A percentile compares a stretch with the other conserved stretches of the same genome.
Conservation (phyloP, 2,113 vertebrate genomes). For the Otolemur garnettii region DNA sequence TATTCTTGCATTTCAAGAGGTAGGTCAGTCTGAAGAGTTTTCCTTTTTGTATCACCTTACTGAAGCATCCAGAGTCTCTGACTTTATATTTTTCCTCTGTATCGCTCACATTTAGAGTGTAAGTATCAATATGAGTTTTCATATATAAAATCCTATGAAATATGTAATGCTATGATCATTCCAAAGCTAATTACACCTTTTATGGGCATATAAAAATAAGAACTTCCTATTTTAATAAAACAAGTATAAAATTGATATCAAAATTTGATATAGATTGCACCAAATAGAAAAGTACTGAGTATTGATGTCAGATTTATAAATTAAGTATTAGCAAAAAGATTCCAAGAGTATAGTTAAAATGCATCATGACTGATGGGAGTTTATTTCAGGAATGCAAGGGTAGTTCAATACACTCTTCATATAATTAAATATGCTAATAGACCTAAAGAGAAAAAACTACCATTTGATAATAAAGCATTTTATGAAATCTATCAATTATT, state of each 20-base stretch:
- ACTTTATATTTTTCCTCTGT: background rate
- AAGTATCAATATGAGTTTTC: background rate
- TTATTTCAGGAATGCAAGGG: background rate
- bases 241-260: background rate
- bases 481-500: background rate
- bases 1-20: background rate
- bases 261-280: background rate
- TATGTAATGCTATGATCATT: background rate
- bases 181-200: background rate
- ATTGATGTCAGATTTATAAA: background rate
- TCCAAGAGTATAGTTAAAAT: background rate
- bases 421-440: background rate
- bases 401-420: background rate
- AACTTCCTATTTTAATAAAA: background rate
- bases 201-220: background rate
- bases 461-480: background rate
- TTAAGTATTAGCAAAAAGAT: background rate
- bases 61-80: background rate
- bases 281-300: background rate
- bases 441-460: background rate
- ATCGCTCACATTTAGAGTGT: background rate
- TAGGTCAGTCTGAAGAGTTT: background rate
- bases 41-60: background rate
- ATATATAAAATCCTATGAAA: constrained; percentile 23
- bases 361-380: background rate